Evolutionary conservation across 2,113 vertebrate genomes (phyloP), one percentile per base, ranked within the genome.

Genomic region (Oreochromis tanganicae): DNA sequence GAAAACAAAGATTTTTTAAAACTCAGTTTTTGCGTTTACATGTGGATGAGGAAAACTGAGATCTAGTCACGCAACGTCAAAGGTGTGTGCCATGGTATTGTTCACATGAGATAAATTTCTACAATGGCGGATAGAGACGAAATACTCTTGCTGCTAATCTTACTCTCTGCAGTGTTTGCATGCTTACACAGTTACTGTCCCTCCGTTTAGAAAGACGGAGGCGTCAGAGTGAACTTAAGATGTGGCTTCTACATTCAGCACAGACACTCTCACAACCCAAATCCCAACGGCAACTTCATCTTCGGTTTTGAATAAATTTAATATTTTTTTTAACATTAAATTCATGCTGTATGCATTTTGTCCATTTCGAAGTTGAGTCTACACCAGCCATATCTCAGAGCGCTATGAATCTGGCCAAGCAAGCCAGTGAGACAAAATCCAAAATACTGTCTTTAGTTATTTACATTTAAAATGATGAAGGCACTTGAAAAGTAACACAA

Each of bases 201-300:
- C 21, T 3, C 2, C 0, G 6, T 13, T 56, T 56, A 56, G 21
- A 24, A 56, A 56, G 0, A 0, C 6, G 1, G 3, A 56, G 21
- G 21, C 21, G 6, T 56, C 54, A 56, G 21, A 24, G 54, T 56
- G 21, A 24, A 24, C 54, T 56, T 56, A 3, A 0, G 54, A 24
- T 56, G 54, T 24, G 54, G 54, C 54, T 27, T 56, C 54, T 27
- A 27, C 54, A 56, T 24, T 56, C 54, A 56, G 2, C 4, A 56
- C 21, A 24, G 54, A 56, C 54, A 56, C 54, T 1, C 55, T 14
- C 55, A 7, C 55, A 27, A 56, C 21, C 55, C 55, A 56, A 56
- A 56, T 27, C 21, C 11, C 55, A 56, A 4, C 11, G 0, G 55
- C 55, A 56, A 13, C 21, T 56, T 56, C 21, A 56, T 27, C 55